Conservation (phyloP, 2,113 vertebrate genomes). For the mouse (Mus musculus) region DNA sequence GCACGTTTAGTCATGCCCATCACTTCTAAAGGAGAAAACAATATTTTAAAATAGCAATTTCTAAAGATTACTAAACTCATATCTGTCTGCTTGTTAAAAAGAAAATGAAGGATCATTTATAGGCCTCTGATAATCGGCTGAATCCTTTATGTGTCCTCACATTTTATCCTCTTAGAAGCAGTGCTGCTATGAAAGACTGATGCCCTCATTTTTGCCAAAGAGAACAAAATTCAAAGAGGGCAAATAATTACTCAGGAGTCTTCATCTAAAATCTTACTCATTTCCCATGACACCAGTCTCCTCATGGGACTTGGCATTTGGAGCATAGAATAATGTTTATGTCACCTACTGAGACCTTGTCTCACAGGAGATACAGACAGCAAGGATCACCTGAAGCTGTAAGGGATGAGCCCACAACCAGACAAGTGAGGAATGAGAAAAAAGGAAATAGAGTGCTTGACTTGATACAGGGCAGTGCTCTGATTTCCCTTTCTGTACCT, state of each 20-base stretch:
- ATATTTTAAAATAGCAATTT: background rate
- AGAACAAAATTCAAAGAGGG: background rate
- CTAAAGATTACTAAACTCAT: background rate
- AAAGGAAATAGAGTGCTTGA: background rate
- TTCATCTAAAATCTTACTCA: background rate
- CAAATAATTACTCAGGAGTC: background rate
- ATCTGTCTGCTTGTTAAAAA: background rate
- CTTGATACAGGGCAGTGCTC: background rate
- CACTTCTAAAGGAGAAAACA: background rate
- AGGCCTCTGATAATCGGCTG: background rate
- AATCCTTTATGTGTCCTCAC: background rate
- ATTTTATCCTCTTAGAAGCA: background rate
- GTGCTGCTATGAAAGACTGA: background rate
- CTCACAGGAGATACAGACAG: background rate
- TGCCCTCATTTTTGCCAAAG: slow-evolving; percentile 9
- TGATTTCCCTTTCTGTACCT: background rate
- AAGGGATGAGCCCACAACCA: background rate
- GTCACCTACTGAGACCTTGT: background rate
- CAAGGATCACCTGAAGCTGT: rapidly evolving
- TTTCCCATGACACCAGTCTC: rapidly evolving
- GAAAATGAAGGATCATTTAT: background rate
- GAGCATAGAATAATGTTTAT: too few relatives aligned
- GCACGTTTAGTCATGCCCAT: background rate
- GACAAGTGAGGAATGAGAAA: background rate
- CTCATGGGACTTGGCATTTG: background rate